phyloP scores from a whole-genome alignment of 1,140 invertebrate species.

The Lucilia cuprina region DNA sequence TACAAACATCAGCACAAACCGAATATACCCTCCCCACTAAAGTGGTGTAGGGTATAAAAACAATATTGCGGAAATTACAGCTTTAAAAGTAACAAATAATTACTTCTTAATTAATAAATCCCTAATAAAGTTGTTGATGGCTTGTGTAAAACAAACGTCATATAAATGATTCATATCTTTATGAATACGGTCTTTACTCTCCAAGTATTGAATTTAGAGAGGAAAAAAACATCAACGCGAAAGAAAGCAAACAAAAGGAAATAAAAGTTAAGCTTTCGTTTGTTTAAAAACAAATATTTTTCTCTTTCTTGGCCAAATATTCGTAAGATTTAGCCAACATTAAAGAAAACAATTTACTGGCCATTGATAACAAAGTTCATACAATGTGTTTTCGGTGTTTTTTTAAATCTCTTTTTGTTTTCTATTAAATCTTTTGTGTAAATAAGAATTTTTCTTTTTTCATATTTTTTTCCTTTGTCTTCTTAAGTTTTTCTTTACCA shows the following conservation, averaged over 20 bases:
- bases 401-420: constrained; percentile 8
- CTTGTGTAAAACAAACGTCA: too few species aligned
- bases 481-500: not conserved
- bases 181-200: not conserved
- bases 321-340: not conserved
- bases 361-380: constrained; percentile 14
- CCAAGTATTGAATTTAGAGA: not conserved
- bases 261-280: not conserved
- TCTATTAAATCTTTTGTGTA: constrained; percentile 32
- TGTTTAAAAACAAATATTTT: not conserved
- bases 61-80: too few species aligned
- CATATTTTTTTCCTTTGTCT: not conserved
- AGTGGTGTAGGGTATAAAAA: too few species aligned
- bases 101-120: too few species aligned
- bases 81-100: too few species aligned
- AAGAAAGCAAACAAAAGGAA: not conserved
- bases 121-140: too few species aligned
- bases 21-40: too few species aligned
- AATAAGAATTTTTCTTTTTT: constrained; percentile 1
- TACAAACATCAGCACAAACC: too few species aligned
- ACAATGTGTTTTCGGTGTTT: not conserved
- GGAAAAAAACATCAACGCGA: not conserved
- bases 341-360: constrained; percentile 8
- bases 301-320: not conserved
- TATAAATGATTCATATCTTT: too few species aligned